phyloP scores from a whole-genome alignment of 1,140 invertebrate genomes.

The Nixonia krombeini region DNA sequence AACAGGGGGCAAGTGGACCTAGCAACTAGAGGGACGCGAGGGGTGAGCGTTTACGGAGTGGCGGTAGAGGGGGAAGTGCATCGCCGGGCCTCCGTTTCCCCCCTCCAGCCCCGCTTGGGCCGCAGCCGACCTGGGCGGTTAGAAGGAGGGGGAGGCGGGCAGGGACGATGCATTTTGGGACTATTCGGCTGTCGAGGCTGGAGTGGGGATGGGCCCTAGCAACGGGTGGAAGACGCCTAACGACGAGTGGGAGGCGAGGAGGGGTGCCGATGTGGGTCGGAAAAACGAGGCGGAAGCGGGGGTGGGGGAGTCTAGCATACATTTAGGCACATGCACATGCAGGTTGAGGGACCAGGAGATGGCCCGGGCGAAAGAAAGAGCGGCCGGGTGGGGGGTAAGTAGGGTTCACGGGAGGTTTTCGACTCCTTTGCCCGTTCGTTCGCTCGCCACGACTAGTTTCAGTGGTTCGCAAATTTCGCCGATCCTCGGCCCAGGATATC shows the following conservation, averaged over 20 bases:
- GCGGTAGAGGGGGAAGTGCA: constrained; percentile 3
- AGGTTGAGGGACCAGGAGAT: constrained; percentile 39
- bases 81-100: too few species aligned
- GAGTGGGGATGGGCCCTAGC: constrained; percentile 59
- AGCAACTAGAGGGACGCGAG: constrained; percentile 63
- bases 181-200: constrained; percentile 49
- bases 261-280: constrained; percentile 39
- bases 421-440: constrained; percentile 64
- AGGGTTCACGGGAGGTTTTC: constrained; percentile 72
- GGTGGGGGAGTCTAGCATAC: constrained; percentile 64
- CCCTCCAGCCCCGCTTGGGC: too few species aligned
- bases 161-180: constrained; percentile 66
- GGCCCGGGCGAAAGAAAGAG: constrained; percentile 46
- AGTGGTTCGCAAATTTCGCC: constrained; percentile 70
- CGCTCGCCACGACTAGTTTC: constrained; percentile 65
- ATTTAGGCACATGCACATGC: constrained; percentile 64
- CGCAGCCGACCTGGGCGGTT: constrained; percentile 49
- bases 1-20: constrained; percentile 66
- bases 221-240: constrained; percentile 69
- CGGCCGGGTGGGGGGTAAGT: constrained; percentile 67
- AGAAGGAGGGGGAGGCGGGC: constrained; percentile 48
- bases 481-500: too few species aligned
- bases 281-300: constrained; percentile 30
- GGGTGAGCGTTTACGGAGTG: constrained; percentile 35
- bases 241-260: constrained; percentile 51